Base-by-base conservation (phyloP, 2,797 vertebrate genomes). In the Acipenser transmontanus region DNA sequence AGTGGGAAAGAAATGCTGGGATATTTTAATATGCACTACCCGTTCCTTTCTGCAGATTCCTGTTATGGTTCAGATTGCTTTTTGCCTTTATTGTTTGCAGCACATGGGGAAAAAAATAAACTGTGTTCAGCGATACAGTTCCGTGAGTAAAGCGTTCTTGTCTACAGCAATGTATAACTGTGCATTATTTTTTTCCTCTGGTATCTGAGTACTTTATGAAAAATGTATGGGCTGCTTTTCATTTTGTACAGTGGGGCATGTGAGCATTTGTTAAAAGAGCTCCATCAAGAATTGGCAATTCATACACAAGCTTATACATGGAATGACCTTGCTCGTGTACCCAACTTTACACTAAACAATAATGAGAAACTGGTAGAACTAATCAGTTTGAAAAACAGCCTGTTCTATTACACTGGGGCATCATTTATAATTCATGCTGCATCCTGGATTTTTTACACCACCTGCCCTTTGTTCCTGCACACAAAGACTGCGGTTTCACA, bases 231-330 rank as follows among this genome's bases (percentile, higher is more conserved):
- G 9, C 54, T n/a, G 54, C 34, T 57, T 57, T n/a, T n/a, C 54
- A 57, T 57, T 57, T 57, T 57, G 12, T n/a, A n/a, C 6, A 57
- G 54, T 13, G 7, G 54, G 12, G 12, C 12, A n/a, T 7, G 14
- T n/a, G 54, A 57, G 54, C 12, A n/a, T 57, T 57, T 57, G 54
- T 57, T n/a, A 57, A 57, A 13, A n/a, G 54, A 57, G 12, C 54
- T 57, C 54, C 54, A n/a, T 57, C 9, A 57, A n/a, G n/a, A 57
- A n/a, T 9, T n/a, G 9, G 12, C 54, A n/a, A 57, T 57, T 57
- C 54, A 57, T 11, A n/a, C 54, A 57, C 54, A 57, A 7, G 54
- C 54, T n/a, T n/a, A n/a, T n/a, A n/a, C 12, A 11, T 6, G 6
- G 54, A 11, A 7, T 57, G 54, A 57, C 54, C 54, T 57, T 57